Evolutionary conservation across 2,797 vertebrate species (phyloP).

Genomic region (Agapornis canus): DNA sequence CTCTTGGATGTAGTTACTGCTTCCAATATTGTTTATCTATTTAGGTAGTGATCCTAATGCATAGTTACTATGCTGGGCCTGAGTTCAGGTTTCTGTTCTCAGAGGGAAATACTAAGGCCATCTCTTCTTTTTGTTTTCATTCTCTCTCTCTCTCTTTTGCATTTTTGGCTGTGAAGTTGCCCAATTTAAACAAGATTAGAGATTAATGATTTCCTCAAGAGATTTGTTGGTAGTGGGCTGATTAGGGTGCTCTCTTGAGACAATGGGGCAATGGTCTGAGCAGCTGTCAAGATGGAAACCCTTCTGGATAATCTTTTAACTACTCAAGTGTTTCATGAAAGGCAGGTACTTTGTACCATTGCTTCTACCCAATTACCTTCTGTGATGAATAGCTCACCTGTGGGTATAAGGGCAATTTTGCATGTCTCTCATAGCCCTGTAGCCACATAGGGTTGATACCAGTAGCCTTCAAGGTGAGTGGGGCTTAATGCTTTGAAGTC

Average conservation of each 20-base stretch:
- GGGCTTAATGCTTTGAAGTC: background rate
- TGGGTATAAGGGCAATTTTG: background rate
- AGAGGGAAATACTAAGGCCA: background rate
- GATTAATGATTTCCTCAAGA: background rate
- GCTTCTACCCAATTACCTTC: background rate
- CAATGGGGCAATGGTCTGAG: background rate
- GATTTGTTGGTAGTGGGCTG: background rate
- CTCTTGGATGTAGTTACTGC: background rate
- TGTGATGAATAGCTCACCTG: background rate
- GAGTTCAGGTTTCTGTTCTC: background rate
- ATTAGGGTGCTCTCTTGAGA: background rate
- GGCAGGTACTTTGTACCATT: background rate
- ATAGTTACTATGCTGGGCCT: background rate
- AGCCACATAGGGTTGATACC: accelerated
- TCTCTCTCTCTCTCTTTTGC: background rate
- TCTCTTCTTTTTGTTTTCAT: background rate
- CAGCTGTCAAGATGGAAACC: background rate
- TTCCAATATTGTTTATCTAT: background rate
- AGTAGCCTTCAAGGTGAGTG: background rate
- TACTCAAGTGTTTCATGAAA: background rate
- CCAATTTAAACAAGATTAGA: background rate
- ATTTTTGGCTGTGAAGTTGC: background rate
- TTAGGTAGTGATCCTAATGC: background rate
- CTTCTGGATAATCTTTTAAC: background rate
- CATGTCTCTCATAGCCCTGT: background rate